These are phyloP conservation scores for Magallana nippona DNA, from an alignment of 2,888 invertebrate species.

Conservation along the genomic window DNA sequence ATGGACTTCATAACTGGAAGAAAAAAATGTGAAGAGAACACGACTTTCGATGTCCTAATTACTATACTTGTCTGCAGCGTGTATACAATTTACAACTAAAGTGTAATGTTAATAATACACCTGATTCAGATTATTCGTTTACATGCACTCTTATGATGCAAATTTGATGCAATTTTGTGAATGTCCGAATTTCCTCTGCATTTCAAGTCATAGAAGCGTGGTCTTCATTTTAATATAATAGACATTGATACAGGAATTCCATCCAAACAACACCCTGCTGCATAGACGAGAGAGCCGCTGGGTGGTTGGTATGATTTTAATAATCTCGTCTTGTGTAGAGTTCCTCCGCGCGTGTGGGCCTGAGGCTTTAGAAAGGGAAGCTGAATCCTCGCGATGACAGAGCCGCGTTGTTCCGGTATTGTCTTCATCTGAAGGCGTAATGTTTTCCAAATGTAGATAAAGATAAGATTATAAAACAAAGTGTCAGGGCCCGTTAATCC, in stretches of 20 bases:
- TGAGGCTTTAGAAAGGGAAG: neutral
- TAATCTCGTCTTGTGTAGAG: neutral
- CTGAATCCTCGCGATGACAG: neutral
- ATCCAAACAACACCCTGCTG: neutral
- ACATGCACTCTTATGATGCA: too few species aligned
- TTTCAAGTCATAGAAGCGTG: too few species aligned
- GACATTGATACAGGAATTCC: neutral
- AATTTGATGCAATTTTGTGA: too few species aligned
- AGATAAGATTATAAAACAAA: constrained; percentile 32
- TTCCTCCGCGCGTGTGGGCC: constrained; percentile 3
- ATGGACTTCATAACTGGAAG: neutral
- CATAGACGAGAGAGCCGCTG: neutral
- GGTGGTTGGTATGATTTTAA: neutral
- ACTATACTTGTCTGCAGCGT: neutral
- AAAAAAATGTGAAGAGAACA: too few species aligned
- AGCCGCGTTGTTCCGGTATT: neutral
- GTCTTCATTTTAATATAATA: neutral
- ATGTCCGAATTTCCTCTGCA: too few species aligned
- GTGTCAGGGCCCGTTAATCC: constrained; percentile 22
- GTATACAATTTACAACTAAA: too few species aligned
- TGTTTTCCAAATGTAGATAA: constrained; percentile 11
- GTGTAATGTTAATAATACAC: too few species aligned
- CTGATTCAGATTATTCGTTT: too few species aligned
- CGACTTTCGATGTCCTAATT: neutral
- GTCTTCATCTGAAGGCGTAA: neutral